Conservation (phyloP, 2,113 vertebrate species). For the Ornithorhynchus anatinus region DNA sequence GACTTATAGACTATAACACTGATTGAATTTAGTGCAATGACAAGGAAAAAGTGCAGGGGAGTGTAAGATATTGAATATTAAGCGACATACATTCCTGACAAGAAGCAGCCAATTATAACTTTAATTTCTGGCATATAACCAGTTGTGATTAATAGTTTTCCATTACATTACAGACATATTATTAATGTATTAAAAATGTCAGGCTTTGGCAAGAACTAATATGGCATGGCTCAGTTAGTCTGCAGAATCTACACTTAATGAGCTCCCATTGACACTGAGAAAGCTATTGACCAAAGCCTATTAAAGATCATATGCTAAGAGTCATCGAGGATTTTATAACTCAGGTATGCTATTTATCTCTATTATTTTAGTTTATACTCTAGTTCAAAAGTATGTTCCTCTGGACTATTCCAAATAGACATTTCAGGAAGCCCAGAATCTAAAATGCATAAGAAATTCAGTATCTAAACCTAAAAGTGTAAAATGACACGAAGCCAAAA, state of each 20-base stretch:
- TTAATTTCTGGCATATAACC: constrained; percentile 81
- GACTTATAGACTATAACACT: constrained; percentile 66
- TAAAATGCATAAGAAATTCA: constrained; percentile 3
- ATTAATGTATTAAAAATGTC: constrained; percentile 87
- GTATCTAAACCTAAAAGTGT: not conserved
- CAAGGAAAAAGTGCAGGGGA: constrained; percentile 63
- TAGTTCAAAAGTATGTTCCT: not conserved
- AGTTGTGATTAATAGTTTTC: constrained; percentile 87
- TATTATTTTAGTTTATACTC: constrained; percentile 30
- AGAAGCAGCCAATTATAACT: constrained; percentile 85
- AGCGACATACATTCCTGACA: constrained; percentile 79
- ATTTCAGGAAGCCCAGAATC: not conserved
- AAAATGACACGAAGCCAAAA: not conserved
- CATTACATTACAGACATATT: constrained; percentile 84
- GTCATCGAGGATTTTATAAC: constrained; percentile 54
- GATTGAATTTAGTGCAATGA: constrained; percentile 67
- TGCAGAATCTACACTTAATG: constrained; percentile 79
- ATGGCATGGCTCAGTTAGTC: constrained; percentile 62
- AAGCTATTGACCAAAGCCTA: constrained; percentile 72
- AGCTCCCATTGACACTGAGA: constrained; percentile 74
- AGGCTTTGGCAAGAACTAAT: constrained; percentile 73
- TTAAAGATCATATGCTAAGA: constrained; percentile 68
- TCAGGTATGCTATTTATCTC: constrained; percentile 38
- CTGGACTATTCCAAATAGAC: not conserved
- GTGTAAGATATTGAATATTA: constrained; percentile 73